Percentiles rank a stretch among this genome's conserved stretches.
Evolutionary conservation across 2,113 vertebrate genomes (phyloP).

Genomic region (Glareola pratincola): DNA sequence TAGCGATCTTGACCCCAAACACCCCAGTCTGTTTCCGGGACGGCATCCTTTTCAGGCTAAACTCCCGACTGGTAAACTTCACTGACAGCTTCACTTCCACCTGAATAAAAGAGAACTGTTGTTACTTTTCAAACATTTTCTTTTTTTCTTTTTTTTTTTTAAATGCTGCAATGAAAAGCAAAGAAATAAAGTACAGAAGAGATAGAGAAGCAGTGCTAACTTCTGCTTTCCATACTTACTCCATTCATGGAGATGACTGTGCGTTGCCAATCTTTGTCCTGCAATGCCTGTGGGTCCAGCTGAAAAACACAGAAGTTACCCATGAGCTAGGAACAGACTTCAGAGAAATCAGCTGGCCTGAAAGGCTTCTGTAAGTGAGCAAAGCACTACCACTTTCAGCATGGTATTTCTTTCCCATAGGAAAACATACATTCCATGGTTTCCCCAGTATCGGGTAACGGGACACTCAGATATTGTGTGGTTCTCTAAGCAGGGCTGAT

Average conservation of each 20-base stretch:
- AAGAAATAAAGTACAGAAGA: not conserved
- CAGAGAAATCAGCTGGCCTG: not conserved
- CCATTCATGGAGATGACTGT: conserved; percentile 95
- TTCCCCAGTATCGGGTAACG: not conserved
- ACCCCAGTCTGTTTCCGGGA: conserved; percentile 92
- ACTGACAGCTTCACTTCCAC: conserved; percentile 94
- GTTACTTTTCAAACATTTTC: not conserved
- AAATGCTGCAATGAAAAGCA: not conserved
- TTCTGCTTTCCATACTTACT: conserved; percentile 73
- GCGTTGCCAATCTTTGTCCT: conserved; percentile 97
- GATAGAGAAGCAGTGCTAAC: not conserved
- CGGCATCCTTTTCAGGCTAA: conserved; percentile 93
- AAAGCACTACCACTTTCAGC: not conserved
- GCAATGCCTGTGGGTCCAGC: conserved; percentile 89
- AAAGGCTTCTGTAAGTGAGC: not conserved
- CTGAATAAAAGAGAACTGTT: conserved; percentile 60
- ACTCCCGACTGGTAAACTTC: conserved; percentile 96
- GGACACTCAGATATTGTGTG: not conserved
- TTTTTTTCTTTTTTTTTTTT: not conserved
- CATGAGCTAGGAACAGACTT: not conserved
- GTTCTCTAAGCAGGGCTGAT: not conserved
- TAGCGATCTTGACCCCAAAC: conserved; percentile 93
- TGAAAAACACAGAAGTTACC: conserved; percentile 61
- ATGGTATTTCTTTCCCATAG: not conserved
- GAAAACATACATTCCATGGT: not conserved